phyloP scores from a whole-genome alignment of 2,888 invertebrate species.

The Drosophila infuscata region DNA sequence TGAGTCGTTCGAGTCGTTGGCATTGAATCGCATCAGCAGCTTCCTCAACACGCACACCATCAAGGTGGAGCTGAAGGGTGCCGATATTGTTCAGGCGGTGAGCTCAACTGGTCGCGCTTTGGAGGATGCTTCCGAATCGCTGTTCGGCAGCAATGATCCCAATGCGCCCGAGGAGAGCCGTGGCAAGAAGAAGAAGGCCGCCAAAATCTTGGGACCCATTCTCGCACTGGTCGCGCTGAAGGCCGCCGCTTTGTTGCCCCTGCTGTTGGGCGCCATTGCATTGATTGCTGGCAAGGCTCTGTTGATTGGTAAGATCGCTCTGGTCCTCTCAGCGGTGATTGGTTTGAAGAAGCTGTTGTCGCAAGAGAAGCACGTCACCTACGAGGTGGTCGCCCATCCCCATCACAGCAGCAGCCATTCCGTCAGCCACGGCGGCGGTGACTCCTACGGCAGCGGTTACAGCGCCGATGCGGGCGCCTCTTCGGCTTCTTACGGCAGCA shows the following conservation, averaged over 20 bases:
- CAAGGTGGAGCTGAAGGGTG: conserved; percentile 93
- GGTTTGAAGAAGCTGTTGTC: conserved; percentile 93
- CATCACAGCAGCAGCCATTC: conserved; percentile 90
- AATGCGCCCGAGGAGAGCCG: conserved; percentile 88
- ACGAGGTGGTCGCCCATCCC: conserved; percentile 94
- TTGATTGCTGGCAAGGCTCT: conserved; percentile 94
- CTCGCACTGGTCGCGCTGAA: conserved; percentile 91
- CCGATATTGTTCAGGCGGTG: conserved; percentile 92
- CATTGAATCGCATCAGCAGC: conserved; percentile 89
- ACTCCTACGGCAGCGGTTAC: conserved; percentile 87
- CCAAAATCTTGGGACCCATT: conserved; percentile 91
- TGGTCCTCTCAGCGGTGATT: conserved; percentile 93
- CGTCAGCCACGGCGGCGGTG: conserved; percentile 86
- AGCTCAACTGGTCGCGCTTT: conserved; percentile 92
- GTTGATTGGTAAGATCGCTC: conserved; percentile 93
- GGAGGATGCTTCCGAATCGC: conserved; percentile 89
- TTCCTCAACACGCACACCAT: conserved; percentile 93
- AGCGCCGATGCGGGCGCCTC: conserved; percentile 86
- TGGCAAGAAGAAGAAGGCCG: conserved; percentile 93
- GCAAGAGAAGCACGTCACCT: conserved; percentile 94
- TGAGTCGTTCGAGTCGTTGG: conserved; percentile 88
- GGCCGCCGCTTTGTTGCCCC: conserved; percentile 91
- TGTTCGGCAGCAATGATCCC: conserved; percentile 87
- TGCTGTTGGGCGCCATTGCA: conserved; percentile 93
- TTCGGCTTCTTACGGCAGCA: conserved; percentile 88